These are phyloP conservation scores for Neoniphon sammara DNA, from an alignment of 2,797 vertebrate genomes.

Conservation along the genomic window DNA sequence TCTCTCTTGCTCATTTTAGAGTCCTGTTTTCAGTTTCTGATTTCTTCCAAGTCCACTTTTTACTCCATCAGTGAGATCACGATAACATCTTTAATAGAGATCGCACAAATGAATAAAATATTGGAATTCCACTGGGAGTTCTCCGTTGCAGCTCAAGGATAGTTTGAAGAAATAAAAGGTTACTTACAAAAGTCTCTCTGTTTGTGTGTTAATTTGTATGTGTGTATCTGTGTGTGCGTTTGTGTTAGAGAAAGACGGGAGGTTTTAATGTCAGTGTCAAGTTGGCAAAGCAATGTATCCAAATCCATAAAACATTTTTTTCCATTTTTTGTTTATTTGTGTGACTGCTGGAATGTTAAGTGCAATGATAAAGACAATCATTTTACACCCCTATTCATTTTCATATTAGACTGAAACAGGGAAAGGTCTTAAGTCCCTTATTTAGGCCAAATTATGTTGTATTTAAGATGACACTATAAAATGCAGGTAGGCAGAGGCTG, in stretches of 20 bases:
- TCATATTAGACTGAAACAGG: too few species aligned
- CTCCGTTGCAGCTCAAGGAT: constrained; percentile 19
- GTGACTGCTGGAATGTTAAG: too few species aligned
- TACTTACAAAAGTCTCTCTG: background rate
- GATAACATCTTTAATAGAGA: constrained; percentile 4
- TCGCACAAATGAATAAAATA: constrained; percentile 13
- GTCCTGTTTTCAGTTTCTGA: background rate
- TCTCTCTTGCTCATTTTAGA: background rate
- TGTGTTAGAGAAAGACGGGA: background rate
- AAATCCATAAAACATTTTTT: background rate
- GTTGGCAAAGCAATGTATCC: background rate
- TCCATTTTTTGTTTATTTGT: too few species aligned
- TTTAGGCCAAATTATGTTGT: too few species aligned
- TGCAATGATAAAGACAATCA: too few species aligned
- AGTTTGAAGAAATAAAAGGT: constrained; percentile 9
- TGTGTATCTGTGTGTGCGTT: constrained; percentile 4
- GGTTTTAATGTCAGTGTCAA: constrained; percentile 18
- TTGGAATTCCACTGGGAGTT: constrained; percentile 31
- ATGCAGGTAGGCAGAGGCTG: too few species aligned
- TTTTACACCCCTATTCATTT: too few species aligned
- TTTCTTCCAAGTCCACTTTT: background rate
- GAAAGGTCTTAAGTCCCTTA: too few species aligned
- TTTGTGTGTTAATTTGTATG: constrained; percentile 3
- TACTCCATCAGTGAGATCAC: background rate
- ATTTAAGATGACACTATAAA: too few species aligned